These are phyloP conservation scores for Typhlichthys subterraneus DNA, from an alignment of 2,797 vertebrate species.

Conservation along the genomic window DNA sequence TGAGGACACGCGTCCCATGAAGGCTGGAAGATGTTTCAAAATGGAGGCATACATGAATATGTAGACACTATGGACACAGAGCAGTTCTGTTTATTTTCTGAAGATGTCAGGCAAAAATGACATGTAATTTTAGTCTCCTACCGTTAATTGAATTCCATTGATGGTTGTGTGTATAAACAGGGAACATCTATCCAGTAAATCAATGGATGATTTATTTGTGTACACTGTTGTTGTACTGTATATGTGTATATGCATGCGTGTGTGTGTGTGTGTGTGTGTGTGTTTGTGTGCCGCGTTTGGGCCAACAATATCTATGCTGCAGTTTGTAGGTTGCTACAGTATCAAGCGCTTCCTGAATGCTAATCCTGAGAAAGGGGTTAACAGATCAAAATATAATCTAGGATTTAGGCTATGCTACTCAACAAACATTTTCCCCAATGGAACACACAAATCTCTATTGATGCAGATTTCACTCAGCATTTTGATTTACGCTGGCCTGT, in stretches of 20 bases:
- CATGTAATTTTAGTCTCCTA: not conserved
- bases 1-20: too few relatives aligned
- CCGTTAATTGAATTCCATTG: constrained; percentile 1
- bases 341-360: constrained; percentile 39
- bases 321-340: constrained; percentile 40
- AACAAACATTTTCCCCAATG: too few relatives aligned
- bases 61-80: too few relatives aligned
- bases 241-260: not conserved
- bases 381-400: constrained; percentile 71
- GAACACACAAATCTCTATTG: too few relatives aligned
- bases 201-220: constrained; percentile 10
- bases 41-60: too few relatives aligned
- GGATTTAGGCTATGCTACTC: constrained; percentile 48
- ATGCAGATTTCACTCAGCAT: too few relatives aligned
- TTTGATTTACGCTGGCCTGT: too few relatives aligned
- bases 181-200: constrained; percentile 16
- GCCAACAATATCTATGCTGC: constrained; percentile 26
- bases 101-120: constrained; percentile 5
- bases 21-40: too few relatives aligned
- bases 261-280: not conserved
- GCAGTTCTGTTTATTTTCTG: not conserved
- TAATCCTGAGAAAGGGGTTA: constrained; percentile 67
- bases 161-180: constrained; percentile 39
- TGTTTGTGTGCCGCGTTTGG: constrained; percentile 14
- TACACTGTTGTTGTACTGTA: not conserved